Base-by-base conservation (phyloP, 2,888 invertebrate species). In the Leptinotarsa haldemani region DNA sequence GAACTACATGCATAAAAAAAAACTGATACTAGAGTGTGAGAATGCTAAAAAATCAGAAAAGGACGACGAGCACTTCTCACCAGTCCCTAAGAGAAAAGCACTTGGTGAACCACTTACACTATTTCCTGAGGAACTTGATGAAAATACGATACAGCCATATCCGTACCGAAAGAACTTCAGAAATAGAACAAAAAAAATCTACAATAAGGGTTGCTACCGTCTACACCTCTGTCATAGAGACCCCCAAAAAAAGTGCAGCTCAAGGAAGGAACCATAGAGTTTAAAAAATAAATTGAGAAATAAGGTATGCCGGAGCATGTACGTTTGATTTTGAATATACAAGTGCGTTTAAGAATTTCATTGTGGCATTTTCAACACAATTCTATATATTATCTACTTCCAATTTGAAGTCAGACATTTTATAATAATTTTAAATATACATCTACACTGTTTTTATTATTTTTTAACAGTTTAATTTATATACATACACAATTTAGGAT, bases 191-290 rank as follows among this genome's bases (percentile, higher is more conserved):
- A 4, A 3, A 65, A 40, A 65, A 65, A 46, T 47, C 46, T 7
- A 30, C 20, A 5, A 65, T 18, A 25, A 65, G 18, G 18, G 63
- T 16, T 30, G 46, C 18, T 12, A 63, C n/a, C 30, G 4, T 13
- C 40, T 40, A 63, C 18, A 46, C 63, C 12, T 65, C 65, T 47
- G 47, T n/a, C 18, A 47, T 47, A 65, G 65, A 47, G 18, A 47
- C 65, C 15, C 47, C 65, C 46, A 65, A 65, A 1, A 65, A 65
- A 65, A 65, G 20, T 65, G 40, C 46, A 18, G 48, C 65, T 65
- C 65, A 65, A 65, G 47, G 18, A 47, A 20, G 65, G 4, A 65
- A 65, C 65, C 22, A 47, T n/a, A 65, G 48, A 65, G 46, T 30
- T 7, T 47, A n/a, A 30, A 61, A 30, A 61, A 30, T n/a, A 22